Base-by-base conservation (phyloP, 2,113 vertebrate species). In the Thamnaconus septentrionalis region DNA sequence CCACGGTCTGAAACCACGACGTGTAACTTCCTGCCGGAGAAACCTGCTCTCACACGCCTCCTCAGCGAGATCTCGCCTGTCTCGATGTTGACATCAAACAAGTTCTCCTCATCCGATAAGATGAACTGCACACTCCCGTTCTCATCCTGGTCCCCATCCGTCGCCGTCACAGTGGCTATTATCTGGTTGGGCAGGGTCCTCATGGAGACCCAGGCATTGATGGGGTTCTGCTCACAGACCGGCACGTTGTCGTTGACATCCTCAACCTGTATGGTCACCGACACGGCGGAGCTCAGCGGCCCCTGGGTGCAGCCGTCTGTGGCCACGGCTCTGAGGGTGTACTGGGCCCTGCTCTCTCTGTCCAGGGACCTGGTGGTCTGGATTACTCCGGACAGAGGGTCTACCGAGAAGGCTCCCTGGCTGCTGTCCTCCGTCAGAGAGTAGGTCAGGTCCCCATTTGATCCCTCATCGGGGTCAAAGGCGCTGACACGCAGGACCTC, bases 171-270 rank as follows among this genome's bases (percentile, higher is more conserved):
- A 0, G 83, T 87, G 66, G 85, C 73, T 3, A 93, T 7, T 0
- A 87, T 90, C 74, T 90, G 86, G 62, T 94, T 94, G 3, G 81
- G 77, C 40, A 71, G 41, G 0, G 69, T 89, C 60, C 80, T 79
- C 48, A 66, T 43, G 40, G 93, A 78, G 31, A 97, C 75, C 78
- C 92, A 91, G 2, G 79, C 79, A 5, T 82, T 86, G 5, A 94
- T 4, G 50, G 91, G 93, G 60, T 93, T 95, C 75, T 92, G 89
- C 1, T 85, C 71, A 76, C 94, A 97, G 39, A 88, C 0, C 0
- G 96, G 97, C 6, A 81, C 53, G 0, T 98, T 98, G 86, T 99
- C 96, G 41, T 99, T 99, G n/a, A 93, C 71, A 53, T 98, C 96
- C 7, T 93, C 91, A 67, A 99, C 6, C 0, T 86, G 74, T 1